These are phyloP conservation scores for Cryptotis parvus DNA, from an alignment of 2,113 vertebrate genomes.

Conservation along the genomic window DNA sequence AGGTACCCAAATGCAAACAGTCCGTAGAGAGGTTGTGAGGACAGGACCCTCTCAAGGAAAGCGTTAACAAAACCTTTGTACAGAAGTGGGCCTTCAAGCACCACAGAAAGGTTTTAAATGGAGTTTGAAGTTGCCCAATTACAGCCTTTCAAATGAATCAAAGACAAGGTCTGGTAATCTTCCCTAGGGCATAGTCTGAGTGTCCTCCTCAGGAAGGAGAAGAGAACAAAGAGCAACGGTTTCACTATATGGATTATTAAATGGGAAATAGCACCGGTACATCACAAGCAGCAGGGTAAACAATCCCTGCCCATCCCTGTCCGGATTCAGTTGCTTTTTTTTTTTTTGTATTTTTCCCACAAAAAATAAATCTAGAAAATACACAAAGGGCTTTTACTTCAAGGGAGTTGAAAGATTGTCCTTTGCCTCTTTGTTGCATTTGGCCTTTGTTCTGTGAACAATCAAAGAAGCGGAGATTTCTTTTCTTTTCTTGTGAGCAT, in stretches of 20 bases:
- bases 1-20: not conserved
- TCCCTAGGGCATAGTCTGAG: slow-evolving; percentile 2
- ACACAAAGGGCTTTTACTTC: slow-evolving; percentile 59
- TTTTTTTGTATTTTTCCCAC: not conserved
- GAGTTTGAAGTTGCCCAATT: slow-evolving; percentile 71
- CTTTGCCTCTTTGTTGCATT: slow-evolving; percentile 35
- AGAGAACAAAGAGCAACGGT: slow-evolving; percentile 53
- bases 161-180: slow-evolving; percentile 50
- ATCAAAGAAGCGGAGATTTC: slow-evolving; percentile 45
- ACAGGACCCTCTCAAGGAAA: not conserved
- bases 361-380: slow-evolving; percentile 53
- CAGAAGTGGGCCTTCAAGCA: slow-evolving; percentile 56
- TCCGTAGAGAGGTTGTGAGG: not conserved
- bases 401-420: slow-evolving; percentile 53
- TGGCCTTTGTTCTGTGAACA: slow-evolving; percentile 69
- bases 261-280: not conserved
- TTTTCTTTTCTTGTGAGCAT: not conserved
- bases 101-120: slow-evolving; percentile 54
- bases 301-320: not conserved
- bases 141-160: slow-evolving; percentile 74
- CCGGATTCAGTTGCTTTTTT: not conserved
- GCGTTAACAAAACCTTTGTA: slow-evolving; percentile 42
- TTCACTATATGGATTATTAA: slow-evolving; percentile 45
- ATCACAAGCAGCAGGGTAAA: slow-evolving; percentile 40
- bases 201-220: not conserved